A percentile compares a stretch with the other conserved stretches of the same genome.
These are phyloP conservation scores for Agrochola litura DNA, from an alignment of 2,888 invertebrate genomes.

Conservation along the genomic window DNA sequence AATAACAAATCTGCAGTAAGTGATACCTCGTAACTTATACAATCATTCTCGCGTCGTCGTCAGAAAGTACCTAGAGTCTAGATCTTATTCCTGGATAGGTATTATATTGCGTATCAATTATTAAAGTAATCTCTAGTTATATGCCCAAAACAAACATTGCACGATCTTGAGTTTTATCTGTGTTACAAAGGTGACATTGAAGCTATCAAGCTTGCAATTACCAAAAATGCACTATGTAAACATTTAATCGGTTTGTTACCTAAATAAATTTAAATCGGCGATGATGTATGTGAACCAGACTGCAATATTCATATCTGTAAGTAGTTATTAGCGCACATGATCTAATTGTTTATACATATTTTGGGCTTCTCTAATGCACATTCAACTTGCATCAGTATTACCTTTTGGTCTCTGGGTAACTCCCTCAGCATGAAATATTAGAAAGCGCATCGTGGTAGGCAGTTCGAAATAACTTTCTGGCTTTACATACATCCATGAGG, in stretches of 20 bases:
- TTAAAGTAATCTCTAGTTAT: constrained; percentile 12
- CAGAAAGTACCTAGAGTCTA: neutral
- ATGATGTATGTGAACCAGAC: constrained; percentile 2
- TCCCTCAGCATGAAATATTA: neutral
- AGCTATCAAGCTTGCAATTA: constrained; percentile 28
- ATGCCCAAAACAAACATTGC: constrained; percentile 28
- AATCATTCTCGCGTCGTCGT: neutral
- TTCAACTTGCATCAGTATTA: neutral
- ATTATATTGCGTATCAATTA: neutral
- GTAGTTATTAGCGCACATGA: neutral
- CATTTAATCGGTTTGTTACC: constrained; percentile 1
- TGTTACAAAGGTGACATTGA: constrained; percentile 51
- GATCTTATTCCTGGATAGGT: neutral
- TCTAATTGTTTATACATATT: neutral
- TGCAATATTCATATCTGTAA: neutral
- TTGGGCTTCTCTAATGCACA: neutral
- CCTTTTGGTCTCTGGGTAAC: neutral
- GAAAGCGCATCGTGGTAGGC: neutral
- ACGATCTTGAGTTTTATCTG: constrained; percentile 48
- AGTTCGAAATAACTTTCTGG: neutral
- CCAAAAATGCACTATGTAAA: constrained; percentile 31
- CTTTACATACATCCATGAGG: neutral
- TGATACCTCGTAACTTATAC: neutral
- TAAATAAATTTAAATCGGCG: constrained; percentile 8
- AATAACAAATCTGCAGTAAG: constrained; percentile 16